Evolutionary conservation across 1,140 invertebrate genomes (phyloP).

Genomic region (Sweltsa coloradensis): DNA sequence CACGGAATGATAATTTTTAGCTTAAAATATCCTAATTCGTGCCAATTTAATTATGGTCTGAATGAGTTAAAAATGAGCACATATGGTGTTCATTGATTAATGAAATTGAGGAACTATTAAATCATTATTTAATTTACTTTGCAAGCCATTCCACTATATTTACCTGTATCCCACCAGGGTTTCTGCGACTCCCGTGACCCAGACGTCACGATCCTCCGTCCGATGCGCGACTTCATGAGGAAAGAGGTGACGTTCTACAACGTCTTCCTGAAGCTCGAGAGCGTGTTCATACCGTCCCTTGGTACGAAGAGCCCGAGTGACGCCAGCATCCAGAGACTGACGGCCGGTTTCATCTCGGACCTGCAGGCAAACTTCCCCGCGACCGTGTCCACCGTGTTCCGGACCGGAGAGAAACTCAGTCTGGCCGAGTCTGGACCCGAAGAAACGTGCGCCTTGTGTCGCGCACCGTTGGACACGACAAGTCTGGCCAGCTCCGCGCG

Average conservation of each 20-base stretch:
- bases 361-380: conserved; percentile 60
- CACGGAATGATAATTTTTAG: no score
- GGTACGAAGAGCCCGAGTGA: conserved; percentile 25
- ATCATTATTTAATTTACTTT: no score
- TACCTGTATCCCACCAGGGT: conserved; percentile 32
- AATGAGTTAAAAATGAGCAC: no score
- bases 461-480: conserved; percentile 8
- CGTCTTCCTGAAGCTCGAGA: conserved; percentile 35
- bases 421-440: conserved; percentile 2
- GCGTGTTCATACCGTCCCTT: conserved; percentile 27
- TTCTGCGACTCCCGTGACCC: conserved; percentile 44
- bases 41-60: no score
- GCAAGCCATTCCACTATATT: no score
- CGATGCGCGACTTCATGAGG: conserved; percentile 55
- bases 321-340: conserved; percentile 46
- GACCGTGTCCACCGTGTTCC: conserved; percentile 65
- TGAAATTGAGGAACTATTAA: no score
- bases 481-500: conserved; percentile 26
- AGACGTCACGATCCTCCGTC: conserved; percentile 45
- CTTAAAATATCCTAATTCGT: no score
- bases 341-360: conserved; percentile 52
- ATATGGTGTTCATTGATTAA: no score
- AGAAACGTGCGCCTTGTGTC: conserved; percentile 16
- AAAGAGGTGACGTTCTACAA: conserved; percentile 60
- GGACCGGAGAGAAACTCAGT: conserved; percentile 57